Conservation (phyloP, 1,140 invertebrate genomes). For the Drosophila lowei region DNA sequence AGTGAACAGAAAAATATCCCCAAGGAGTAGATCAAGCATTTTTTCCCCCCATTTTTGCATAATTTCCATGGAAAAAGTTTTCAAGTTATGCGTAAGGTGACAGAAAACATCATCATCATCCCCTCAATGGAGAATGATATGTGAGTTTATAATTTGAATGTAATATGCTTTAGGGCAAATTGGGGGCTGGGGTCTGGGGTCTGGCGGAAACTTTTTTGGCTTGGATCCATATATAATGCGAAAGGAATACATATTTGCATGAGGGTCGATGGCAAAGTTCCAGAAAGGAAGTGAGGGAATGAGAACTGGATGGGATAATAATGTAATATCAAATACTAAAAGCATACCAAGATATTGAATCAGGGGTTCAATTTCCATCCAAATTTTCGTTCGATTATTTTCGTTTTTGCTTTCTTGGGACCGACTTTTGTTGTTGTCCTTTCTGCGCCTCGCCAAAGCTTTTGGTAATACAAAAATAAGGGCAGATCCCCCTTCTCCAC, state of each 20-base stretch:
- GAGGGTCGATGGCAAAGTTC: neutral
- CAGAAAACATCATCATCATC: slow-evolving; percentile 41
- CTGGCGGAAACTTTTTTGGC: neutral
- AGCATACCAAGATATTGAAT: too few relatives aligned
- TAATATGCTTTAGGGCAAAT: slow-evolving; percentile 51
- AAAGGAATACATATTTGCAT: slow-evolving; percentile 20
- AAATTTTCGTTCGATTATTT: too few relatives aligned
- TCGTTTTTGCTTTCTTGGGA: too few relatives aligned
- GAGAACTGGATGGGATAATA: too few relatives aligned
- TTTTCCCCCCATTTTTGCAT: slow-evolving; percentile 57
- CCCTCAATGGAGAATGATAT: slow-evolving; percentile 53
- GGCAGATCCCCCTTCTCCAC: too few relatives aligned
- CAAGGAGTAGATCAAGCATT: slow-evolving; percentile 43
- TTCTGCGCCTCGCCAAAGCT: too few relatives aligned
- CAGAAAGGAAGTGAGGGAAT: neutral
- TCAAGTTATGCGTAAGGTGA: slow-evolving; percentile 52
- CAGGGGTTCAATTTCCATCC: too few relatives aligned
- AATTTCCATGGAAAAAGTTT: slow-evolving; percentile 65
- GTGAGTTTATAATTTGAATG: slow-evolving; percentile 57
- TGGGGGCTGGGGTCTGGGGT: slow-evolving; percentile 14
- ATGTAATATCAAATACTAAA: too few relatives aligned
- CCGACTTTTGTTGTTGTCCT: too few relatives aligned
- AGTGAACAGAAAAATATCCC: slow-evolving; percentile 80
- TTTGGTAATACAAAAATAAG: too few relatives aligned
- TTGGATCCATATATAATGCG: slow-evolving; percentile 40